A percentile compares a stretch with the other conserved stretches of the same genome.
phyloP scores from a whole-genome alignment of 53 echinoderm and acorn worm genomes.

The Patiria pectinifera region DNA sequence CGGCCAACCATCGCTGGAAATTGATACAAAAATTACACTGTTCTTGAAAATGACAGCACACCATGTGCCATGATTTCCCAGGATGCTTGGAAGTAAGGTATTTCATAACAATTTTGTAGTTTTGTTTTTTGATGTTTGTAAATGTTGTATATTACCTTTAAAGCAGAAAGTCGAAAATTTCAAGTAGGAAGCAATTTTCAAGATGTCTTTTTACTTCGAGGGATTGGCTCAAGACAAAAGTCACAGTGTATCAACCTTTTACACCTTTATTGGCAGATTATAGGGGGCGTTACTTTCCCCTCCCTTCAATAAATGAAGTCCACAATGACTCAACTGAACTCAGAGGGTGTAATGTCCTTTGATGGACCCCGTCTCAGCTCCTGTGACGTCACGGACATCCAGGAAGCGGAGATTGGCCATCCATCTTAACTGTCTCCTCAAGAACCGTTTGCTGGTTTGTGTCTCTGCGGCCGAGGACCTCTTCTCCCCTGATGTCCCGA shows the following conservation, averaged over 20 bases:
- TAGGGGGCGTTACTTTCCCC: not conserved
- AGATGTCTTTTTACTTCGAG: not conserved
- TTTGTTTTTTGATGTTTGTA: no score
- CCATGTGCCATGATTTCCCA: no score
- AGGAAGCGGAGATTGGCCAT: constrained; percentile 52
- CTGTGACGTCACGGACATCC: constrained; percentile 22
- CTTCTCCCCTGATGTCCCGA: not conserved
- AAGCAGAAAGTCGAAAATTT: no score
- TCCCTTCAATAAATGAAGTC: not conserved
- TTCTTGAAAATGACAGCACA: no score
- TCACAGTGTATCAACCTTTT: not conserved
- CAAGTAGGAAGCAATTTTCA: no score
- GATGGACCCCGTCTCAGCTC: not conserved
- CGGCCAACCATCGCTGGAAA: no score
- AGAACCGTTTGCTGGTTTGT: constrained; percentile 17
- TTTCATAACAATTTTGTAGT: no score
- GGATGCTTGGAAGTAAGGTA: no score
- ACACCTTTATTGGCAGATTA: not conserved
- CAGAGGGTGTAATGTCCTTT: not conserved
- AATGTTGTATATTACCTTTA: no score
- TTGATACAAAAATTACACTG: no score
- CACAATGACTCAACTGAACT: not conserved
- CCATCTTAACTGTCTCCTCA: constrained; percentile 24
- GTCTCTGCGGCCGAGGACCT: constrained; percentile 31
- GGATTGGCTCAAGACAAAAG: not conserved